Evolutionary conservation across 2,797 vertebrate genomes (phyloP).

Genomic region (Betta splendens): DNA sequence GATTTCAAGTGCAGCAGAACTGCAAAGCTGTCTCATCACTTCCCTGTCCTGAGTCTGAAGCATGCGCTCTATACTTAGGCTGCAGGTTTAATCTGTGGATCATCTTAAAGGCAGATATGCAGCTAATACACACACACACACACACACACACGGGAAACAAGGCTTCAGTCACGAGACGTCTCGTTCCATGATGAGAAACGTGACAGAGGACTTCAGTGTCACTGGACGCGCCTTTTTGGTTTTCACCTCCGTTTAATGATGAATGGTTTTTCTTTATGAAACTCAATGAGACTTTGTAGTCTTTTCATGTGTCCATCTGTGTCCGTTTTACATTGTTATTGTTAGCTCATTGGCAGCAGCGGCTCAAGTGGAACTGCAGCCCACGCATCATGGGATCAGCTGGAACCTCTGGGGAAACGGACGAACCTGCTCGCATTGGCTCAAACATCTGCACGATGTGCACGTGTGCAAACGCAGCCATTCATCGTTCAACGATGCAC

Average conservation of each 20-base stretch:
- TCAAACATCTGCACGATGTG: no score
- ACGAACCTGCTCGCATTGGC: no score
- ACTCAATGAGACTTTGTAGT: constrained; percentile 43
- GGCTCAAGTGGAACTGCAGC: no score
- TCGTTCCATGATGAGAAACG: constrained; percentile 50
- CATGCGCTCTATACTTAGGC: constrained; percentile 49
- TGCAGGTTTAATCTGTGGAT: constrained; percentile 45
- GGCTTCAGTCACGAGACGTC: constrained; percentile 38
- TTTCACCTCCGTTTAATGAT: constrained; percentile 44
- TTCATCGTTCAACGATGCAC: no score
- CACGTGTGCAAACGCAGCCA: no score
- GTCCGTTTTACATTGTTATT: constrained; percentile 1
- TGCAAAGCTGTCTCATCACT: constrained; percentile 52
- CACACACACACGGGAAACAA: constrained; percentile 35
- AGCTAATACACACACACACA: constrained; percentile 20
- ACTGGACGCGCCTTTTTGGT: constrained; percentile 51
- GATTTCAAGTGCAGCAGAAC: constrained; percentile 34
- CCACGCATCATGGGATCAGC: no score
- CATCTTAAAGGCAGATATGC: constrained; percentile 44
- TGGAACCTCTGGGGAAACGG: no score
- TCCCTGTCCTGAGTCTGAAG: constrained; percentile 58
- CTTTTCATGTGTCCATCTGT: constrained; percentile 3
- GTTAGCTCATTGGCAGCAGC: no score
- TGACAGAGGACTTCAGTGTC: constrained; percentile 64
- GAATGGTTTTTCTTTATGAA: constrained; percentile 54